Evolutionary conservation across 2,888 invertebrate species (phyloP).

Genomic region (Ptychoptera contaminata): DNA sequence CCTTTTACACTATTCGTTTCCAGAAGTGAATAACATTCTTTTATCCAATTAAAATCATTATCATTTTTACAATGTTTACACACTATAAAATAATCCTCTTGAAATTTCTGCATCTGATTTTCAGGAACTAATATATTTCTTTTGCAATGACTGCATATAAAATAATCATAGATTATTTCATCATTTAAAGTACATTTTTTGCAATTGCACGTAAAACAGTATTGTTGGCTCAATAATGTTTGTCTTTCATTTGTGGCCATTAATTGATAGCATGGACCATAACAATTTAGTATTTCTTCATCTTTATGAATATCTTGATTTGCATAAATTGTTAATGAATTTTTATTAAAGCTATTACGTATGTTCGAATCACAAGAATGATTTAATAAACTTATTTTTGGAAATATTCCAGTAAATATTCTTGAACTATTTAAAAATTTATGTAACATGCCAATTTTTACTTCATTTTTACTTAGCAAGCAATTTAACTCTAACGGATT

Average conservation of each 20-base stretch:
- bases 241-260: constrained; percentile 44
- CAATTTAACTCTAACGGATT: background rate
- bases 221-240: constrained; percentile 46
- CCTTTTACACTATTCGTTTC: no score
- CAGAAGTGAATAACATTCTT: no score
- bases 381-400: constrained; percentile 80
- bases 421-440: constrained; percentile 24
- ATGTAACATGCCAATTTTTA: constrained; percentile 17
- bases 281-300: constrained; percentile 70
- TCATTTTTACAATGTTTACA: no score
- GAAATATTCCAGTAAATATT: constrained; percentile 68
- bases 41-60: no score
- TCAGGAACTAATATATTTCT: no score
- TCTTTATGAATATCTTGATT: constrained; percentile 43
- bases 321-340: constrained; percentile 53
- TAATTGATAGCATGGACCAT: constrained; percentile 59
- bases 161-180: constrained; percentile 12
- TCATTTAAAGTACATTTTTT: constrained; percentile 40
- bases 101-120: no score
- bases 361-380: constrained; percentile 82
- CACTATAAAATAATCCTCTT: no score
- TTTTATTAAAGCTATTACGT: constrained; percentile 55
- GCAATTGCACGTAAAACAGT: constrained; percentile 67
- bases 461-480: background rate
- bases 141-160: no score